A percentile compares a stretch with the other conserved stretches of the same genome.
These are phyloP conservation scores for Vulpes vulpes DNA, from an alignment of 2,113 vertebrate genomes.

Conservation along the genomic window DNA sequence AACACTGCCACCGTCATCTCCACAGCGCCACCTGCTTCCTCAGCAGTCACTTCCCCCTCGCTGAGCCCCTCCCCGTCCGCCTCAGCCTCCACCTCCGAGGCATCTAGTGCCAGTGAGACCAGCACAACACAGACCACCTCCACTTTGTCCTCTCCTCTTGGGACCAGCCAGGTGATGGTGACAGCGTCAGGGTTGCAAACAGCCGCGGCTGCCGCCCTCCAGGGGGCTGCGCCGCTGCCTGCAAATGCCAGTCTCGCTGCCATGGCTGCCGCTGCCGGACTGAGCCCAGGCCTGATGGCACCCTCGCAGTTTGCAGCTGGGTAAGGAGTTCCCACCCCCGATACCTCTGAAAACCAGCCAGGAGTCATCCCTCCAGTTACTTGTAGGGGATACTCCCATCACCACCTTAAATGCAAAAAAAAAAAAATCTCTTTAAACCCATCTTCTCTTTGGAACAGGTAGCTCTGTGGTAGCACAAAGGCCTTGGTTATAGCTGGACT, in stretches of 20 bases:
- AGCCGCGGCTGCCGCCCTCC: conserved; percentile 93
- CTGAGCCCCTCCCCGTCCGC: conserved; percentile 93
- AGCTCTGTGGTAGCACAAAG: neutral
- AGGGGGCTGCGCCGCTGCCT: conserved; percentile 94
- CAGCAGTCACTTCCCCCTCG: conserved; percentile 93
- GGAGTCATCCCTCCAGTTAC: neutral
- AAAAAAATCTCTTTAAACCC: neutral
- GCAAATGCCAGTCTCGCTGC: conserved; percentile 96
- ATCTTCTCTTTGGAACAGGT: neutral
- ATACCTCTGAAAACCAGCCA: neutral
- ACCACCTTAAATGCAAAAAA: fast-evolving
- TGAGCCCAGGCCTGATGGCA: conserved; percentile 97
- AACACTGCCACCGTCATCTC: conserved; percentile 97
- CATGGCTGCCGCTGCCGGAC: conserved; percentile 98
- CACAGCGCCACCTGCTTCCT: conserved; percentile 92
- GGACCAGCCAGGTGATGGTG: conserved; percentile 97
- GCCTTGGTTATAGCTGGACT: neutral
- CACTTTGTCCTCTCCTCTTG: conserved; percentile 90
- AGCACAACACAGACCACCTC: conserved; percentile 93
- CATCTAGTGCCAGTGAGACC: conserved; percentile 89
- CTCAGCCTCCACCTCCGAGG: conserved; percentile 89
- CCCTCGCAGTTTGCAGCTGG: conserved; percentile 96
- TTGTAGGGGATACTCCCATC: neutral
- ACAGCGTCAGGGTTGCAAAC: conserved; percentile 92
- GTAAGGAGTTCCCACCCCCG: conserved; percentile 86